Evolutionary conservation across 2,888 invertebrate species (phyloP).

Genomic region (Boloria selene): DNA sequence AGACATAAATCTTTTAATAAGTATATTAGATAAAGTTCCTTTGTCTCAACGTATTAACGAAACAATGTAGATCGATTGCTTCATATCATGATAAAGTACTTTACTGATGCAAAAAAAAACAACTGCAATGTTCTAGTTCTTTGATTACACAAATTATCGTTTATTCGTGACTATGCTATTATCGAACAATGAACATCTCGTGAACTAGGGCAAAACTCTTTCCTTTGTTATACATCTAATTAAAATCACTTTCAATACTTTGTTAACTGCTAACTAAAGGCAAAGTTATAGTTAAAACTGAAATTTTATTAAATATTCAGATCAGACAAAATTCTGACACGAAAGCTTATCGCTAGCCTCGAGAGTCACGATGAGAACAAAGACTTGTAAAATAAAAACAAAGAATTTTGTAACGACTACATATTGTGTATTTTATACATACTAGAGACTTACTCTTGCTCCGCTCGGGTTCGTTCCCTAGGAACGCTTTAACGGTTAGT

Average conservation of each 20-base stretch:
- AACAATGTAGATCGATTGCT: background rate
- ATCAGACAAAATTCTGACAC: no score
- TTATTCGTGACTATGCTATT: constrained; percentile 21
- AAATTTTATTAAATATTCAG: background rate
- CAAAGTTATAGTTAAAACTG: background rate
- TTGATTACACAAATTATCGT: constrained; percentile 24
- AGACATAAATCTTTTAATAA: no score
- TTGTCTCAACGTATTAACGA: background rate
- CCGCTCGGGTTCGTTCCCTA: no score
- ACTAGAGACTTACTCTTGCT: no score
- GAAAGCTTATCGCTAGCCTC: no score
- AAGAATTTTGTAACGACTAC: no score
- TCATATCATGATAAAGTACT: background rate
- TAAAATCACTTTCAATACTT: constrained; percentile 26
- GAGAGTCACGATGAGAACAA: no score
- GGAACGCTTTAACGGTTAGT: no score
- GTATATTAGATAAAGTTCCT: no score
- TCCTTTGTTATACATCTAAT: constrained; percentile 28
- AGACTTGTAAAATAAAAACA: no score
- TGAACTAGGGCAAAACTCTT: constrained; percentile 33
- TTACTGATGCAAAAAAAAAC: background rate
- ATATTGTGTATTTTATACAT: no score
- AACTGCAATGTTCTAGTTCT: constrained; percentile 13
- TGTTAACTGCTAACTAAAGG: constrained; percentile 6
- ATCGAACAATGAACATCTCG: constrained; percentile 30